Conservation (phyloP, 2,797 vertebrate species). For the Nannoperca obscura region DNA sequence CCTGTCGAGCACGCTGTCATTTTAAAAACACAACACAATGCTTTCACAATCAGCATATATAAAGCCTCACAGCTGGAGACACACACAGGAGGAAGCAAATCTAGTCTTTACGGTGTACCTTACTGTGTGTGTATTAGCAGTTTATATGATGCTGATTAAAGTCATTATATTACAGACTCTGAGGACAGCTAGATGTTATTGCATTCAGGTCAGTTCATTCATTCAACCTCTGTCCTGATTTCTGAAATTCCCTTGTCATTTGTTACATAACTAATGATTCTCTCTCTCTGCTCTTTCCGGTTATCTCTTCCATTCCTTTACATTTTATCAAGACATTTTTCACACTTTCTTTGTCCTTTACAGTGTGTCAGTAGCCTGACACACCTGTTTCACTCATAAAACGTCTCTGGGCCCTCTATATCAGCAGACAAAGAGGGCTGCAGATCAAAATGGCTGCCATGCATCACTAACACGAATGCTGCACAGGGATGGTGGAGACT, state of each 20-base stretch:
- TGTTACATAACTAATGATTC: slow-evolving; percentile 42
- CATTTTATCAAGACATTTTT: slow-evolving; percentile 5
- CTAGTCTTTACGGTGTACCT: background rate
- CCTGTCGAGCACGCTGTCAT: background rate
- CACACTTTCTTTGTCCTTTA: background rate
- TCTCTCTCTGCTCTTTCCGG: background rate
- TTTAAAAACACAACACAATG: slow-evolving; percentile 10
- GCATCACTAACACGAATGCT: slow-evolving; percentile 66
- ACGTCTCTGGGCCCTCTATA: slow-evolving; percentile 12
- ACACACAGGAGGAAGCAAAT: background rate
- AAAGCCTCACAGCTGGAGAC: background rate
- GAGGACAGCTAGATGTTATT: background rate
- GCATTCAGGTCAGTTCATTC: slow-evolving; percentile 8
- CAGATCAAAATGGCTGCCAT: slow-evolving; percentile 82
- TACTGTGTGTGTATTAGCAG: background rate
- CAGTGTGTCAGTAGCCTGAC: background rate
- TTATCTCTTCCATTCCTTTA: background rate
- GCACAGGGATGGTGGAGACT: slow-evolving; percentile 72
- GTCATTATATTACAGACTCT: background rate
- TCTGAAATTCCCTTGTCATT: slow-evolving; percentile 8
- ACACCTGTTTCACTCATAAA: slow-evolving; percentile 8
- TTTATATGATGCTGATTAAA: background rate
- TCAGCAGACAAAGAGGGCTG: slow-evolving; percentile 63
- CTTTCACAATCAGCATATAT: background rate
- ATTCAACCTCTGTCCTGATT: slow-evolving; percentile 45